These are phyloP conservation scores for Cephus cinctus DNA, from an alignment of 1,140 invertebrate genomes.

Conservation along the genomic window DNA sequence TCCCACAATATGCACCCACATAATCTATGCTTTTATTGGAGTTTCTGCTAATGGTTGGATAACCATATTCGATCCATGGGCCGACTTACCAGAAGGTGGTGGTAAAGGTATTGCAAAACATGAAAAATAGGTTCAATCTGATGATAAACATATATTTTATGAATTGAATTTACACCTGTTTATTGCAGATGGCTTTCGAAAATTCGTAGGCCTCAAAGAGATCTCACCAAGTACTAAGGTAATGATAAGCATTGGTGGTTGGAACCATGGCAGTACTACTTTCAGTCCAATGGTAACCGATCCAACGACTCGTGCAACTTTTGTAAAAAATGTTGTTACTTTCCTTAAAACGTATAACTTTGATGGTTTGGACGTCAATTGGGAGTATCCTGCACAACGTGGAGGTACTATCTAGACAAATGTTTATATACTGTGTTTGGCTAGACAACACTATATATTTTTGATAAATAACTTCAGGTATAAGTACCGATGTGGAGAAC, in stretches of 20 bases:
- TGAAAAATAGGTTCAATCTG: no score
- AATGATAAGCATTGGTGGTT: constrained; percentile 73
- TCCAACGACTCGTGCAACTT: constrained; percentile 23
- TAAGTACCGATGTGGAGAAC: constrained; percentile 52
- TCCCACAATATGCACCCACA: constrained; percentile 69
- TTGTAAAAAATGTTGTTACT: constrained; percentile 33
- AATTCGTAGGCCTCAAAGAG: constrained; percentile 63
- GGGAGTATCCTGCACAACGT: constrained; percentile 52
- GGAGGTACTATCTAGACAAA: no score
- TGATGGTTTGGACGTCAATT: constrained; percentile 55
- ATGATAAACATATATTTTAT: no score
- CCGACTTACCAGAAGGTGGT: constrained; percentile 60
- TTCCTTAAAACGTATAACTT: constrained; percentile 38
- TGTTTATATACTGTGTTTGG: no score
- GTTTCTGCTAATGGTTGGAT: constrained; percentile 54
- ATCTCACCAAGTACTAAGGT: constrained; percentile 67
- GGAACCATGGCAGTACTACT: constrained; percentile 71
- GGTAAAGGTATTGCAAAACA: constrained; percentile 33
- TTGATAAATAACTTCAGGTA: no score
- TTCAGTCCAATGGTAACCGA: constrained; percentile 56
- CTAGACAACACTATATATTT: no score
- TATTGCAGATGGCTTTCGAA: constrained; percentile 57
- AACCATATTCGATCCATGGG: constrained; percentile 62
- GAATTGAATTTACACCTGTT: no score
- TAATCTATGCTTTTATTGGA: constrained; percentile 73